Evolutionary conservation across 1,140 invertebrate species (phyloP).

Genomic region (Tachypleus tridentatus): DNA sequence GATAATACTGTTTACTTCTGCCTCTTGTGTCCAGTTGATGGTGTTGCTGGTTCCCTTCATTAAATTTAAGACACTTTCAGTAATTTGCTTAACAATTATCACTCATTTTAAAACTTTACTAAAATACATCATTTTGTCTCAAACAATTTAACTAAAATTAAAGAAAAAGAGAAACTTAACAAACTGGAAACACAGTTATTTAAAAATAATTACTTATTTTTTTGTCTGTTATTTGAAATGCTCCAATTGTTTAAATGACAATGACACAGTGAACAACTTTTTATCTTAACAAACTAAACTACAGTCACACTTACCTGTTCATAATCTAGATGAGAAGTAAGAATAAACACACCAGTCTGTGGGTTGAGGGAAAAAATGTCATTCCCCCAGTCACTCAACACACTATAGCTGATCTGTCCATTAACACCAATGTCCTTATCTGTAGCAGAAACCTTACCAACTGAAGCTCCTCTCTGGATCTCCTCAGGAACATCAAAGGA

Average conservation of each 20-base stretch:
- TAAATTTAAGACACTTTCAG: too few species aligned
- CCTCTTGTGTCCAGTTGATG: too few species aligned
- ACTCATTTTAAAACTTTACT: too few species aligned
- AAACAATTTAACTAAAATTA: too few species aligned
- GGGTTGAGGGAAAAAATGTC: constrained; percentile 86
- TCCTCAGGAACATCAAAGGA: constrained; percentile 83
- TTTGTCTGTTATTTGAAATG: background rate
- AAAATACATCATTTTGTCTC: too few species aligned
- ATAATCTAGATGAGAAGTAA: constrained; percentile 78
- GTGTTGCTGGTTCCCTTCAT: too few species aligned
- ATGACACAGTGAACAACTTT: too few species aligned
- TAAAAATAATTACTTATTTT: background rate
- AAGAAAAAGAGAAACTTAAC: too few species aligned
- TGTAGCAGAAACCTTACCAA: constrained; percentile 64
- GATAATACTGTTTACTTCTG: too few species aligned
- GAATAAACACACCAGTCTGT: constrained; percentile 72
- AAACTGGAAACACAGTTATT: too few species aligned
- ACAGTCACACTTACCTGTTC: constrained; percentile 55
- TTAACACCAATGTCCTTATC: constrained; percentile 76
- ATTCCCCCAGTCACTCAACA: constrained; percentile 86
- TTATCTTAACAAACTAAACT: too few species aligned
- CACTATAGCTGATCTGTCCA: constrained; percentile 72
- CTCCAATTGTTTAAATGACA: background rate
- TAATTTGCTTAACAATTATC: too few species aligned
- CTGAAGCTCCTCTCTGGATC: constrained; percentile 57